Evolutionary conservation across 23 tunicate species (phyloP), one percentile per base, ranked within the genome.

Genomic region (Phallusia fumigata): DNA sequence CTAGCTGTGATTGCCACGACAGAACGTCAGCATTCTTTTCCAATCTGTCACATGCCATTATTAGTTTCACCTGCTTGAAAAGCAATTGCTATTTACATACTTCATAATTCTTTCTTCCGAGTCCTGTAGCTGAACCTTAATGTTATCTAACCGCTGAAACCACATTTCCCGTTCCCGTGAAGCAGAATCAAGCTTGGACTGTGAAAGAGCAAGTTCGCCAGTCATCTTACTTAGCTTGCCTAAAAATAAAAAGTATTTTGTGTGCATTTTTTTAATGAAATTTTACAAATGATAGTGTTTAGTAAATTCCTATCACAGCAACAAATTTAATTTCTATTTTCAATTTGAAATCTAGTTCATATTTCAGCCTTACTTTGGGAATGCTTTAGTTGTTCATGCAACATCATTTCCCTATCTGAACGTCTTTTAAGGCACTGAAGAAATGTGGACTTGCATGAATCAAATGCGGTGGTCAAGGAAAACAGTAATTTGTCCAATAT

Each of bases 401-500:
- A 30, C 19, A 36, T 74, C 26, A 65, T 52, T 86, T 86, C 90
- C 19, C 52, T 74, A 19, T 50, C 35, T 49, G 90, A 86, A 36
- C 83, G 73, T 51, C 84, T 35, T 74, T 86, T 74, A 31, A 86
- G 76, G 2, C 84, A 80, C 32, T 86, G 90, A 49, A 80, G 53
- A 73, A 86, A 65, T 0, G 65, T 69, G 32, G 35, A 22, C 32
- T 75, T 80, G 76, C 90, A 86, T 10, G 80, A 47, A 0, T 86
- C 84, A 32, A 86, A 86, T 52, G 77, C 84, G 51, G 53, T 18
- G 19, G 80, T 33, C 32, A 86, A 52, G 73, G 69, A 58, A 58
- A 58, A 58, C 28, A 58, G 69, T 3, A 58, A 21, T 24, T 58
- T 58, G 69, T 58, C 69, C 69, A 58, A 58, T 1, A 58, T 3